Conservation (phyloP, 53 echinoderm and acorn worm genomes). For the Echinarachnius parma region DNA sequence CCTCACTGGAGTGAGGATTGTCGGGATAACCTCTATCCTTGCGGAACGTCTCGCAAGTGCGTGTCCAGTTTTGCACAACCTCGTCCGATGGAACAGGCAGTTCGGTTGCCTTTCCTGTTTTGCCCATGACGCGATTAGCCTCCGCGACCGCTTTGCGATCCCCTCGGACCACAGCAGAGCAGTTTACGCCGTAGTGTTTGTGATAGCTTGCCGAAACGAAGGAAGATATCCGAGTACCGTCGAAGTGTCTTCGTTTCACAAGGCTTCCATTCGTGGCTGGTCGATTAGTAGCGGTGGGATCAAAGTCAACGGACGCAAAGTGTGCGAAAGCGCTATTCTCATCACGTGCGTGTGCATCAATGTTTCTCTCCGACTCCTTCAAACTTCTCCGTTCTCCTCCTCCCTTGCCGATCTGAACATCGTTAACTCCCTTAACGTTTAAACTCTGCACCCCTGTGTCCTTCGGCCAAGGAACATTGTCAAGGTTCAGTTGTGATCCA, state of each 20-base stretch:
- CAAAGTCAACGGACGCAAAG: neutral
- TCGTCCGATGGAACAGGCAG: constrained; percentile 69
- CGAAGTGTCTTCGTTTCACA: constrained; percentile 1
- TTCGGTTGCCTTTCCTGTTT: constrained; percentile 33
- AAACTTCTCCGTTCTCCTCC: no score
- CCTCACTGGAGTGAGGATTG: constrained; percentile 68
- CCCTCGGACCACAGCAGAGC: constrained; percentile 58
- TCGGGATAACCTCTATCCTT: constrained; percentile 48
- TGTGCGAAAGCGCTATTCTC: neutral
- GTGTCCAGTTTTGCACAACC: constrained; percentile 58
- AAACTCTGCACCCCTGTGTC: no score
- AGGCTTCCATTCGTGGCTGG: no score
- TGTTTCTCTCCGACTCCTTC: no score
- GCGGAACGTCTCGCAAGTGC: constrained; percentile 61
- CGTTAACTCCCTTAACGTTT: no score
- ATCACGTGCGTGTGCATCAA: no score
- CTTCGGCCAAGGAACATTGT: no score
- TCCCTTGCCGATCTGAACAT: no score
- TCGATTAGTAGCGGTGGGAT: neutral
- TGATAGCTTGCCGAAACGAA: constrained; percentile 41
- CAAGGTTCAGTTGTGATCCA: no score
- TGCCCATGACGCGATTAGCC: constrained; percentile 42
- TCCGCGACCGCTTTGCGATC: constrained; percentile 36
- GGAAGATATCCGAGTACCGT: constrained; percentile 30
- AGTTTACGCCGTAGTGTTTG: constrained; percentile 71